phyloP scores from a whole-genome alignment of 1,140 invertebrate species.

The Alviniconcha marisindica region DNA sequence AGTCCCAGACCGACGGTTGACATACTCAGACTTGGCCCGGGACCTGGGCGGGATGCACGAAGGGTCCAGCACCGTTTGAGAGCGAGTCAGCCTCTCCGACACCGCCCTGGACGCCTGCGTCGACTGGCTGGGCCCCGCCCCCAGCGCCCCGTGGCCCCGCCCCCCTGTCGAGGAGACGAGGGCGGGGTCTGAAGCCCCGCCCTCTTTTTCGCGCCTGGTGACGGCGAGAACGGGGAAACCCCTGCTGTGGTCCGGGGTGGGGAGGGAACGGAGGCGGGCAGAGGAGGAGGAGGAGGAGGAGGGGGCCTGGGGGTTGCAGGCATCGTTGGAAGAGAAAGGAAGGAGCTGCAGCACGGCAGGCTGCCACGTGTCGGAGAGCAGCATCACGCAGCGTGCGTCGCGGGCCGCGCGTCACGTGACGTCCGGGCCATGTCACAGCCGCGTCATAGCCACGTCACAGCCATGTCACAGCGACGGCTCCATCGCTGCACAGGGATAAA shows the following conservation, averaged over 20 bases:
- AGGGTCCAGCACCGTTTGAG: no score
- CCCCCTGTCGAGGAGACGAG: neutral
- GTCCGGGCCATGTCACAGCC: neutral
- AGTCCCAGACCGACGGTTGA: no score
- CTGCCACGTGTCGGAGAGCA: constrained; percentile 60
- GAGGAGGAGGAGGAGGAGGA: neutral
- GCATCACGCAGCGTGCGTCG: constrained; percentile 32
- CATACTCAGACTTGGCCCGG: neutral
- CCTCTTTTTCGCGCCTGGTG: constrained; percentile 37
- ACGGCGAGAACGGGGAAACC: constrained; percentile 58
- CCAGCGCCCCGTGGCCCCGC: neutral
- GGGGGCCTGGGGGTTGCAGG: constrained; percentile 4
- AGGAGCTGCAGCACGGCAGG: constrained; percentile 58
- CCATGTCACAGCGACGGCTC: no score
- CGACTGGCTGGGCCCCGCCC: neutral
- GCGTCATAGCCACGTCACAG: no score
- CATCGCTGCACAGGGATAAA: neutral
- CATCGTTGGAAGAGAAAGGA: constrained; percentile 51
- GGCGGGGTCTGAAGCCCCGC: no score
- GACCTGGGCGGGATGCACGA: neutral
- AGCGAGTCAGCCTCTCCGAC: neutral
- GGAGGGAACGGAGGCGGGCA: neutral
- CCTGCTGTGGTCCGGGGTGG: constrained; percentile 25
- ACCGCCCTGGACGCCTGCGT: neutral
- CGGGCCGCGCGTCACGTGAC: neutral